A percentile compares a stretch with the other conserved stretches of the same genome.
Evolutionary conservation across 2,888 invertebrate species (phyloP).

Genomic region (Drosophila cognata): DNA sequence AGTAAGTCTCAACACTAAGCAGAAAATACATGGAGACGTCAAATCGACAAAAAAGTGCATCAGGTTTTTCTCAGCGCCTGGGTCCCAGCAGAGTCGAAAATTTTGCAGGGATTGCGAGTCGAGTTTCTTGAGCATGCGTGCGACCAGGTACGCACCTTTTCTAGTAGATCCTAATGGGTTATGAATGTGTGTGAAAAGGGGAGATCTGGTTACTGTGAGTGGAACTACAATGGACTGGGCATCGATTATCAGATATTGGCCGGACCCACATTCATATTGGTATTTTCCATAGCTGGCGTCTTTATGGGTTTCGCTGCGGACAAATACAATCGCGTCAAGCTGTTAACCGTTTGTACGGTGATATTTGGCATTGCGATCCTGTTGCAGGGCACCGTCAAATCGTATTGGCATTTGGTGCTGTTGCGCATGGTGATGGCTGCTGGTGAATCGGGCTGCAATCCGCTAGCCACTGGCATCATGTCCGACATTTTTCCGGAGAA

Average conservation of each 20-base stretch:
- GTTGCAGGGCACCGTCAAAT: constrained; percentile 92
- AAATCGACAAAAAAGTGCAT: too few species aligned
- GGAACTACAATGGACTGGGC: constrained; percentile 97
- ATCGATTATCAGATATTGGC: constrained; percentile 96
- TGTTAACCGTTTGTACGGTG: constrained; percentile 91
- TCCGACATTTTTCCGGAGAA: constrained; percentile 92
- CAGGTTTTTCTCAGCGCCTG: too few species aligned
- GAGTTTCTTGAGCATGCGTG: too few species aligned
- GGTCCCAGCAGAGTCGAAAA: too few species aligned
- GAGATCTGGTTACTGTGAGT: constrained; percentile 90
- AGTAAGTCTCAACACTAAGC: too few species aligned
- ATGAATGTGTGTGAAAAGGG: constrained; percentile 10
- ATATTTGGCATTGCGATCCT: constrained; percentile 93
- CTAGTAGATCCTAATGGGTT: too few species aligned
- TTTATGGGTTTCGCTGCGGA: constrained; percentile 93
- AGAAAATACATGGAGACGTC: too few species aligned
- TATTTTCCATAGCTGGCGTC: constrained; percentile 95
- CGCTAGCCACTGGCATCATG: constrained; percentile 92
- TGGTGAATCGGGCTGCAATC: constrained; percentile 95
- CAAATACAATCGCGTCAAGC: constrained; percentile 90
- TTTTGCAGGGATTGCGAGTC: too few species aligned
- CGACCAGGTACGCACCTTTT: too few species aligned
- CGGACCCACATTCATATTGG: constrained; percentile 96
- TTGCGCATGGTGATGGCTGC: constrained; percentile 94
- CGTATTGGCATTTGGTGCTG: constrained; percentile 96